Base-by-base conservation (phyloP, 1,140 invertebrate species). In the Phthorimaea operculella region DNA sequence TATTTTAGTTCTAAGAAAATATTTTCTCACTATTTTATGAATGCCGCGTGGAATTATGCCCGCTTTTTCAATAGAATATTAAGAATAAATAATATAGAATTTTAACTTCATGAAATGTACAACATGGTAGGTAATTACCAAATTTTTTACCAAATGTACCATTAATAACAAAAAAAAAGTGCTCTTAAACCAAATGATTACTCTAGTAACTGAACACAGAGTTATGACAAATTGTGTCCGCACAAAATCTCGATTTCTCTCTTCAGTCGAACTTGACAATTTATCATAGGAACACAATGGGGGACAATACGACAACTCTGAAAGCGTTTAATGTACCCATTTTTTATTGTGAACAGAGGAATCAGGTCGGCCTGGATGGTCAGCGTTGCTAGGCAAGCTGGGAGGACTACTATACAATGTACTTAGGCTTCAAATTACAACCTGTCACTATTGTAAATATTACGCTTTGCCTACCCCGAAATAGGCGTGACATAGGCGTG, bases 221-320 rank as follows among this genome's bases (percentile, higher is more conserved):
- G 18, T 44, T 15, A 52, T 57, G 55, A 57, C 55, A 52, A 57
- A 57, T 57, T 57, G 52, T 50, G 52, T 21, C 18, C 42, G 6
- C n/a, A 36, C 42, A 47, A 44, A 57, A 39, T 4, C 36, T 39
- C 36, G 36, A 39, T 39, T 39, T 39, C 10, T 39, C n/a, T n/a
- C 36, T 39, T 39, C 36, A 39, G 3, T 39, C 4, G 8, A 39
- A 39, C 36, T 39, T 39, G 55, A 50, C 51, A 52, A 57, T 57
- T 57, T 50, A 57, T 57, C 55, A 57, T 33, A 57, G 18, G 16
- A 39, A 21, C 55, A 57, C 55, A 57, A 57, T 52, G 16, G 50
- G 36, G 36, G 36, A 39, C 36, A 39, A 39, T 39, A n/a, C 10
- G 10, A 39, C 36, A 2, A n/a, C 36, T 39, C 36, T 10, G n/a